A percentile compares a stretch with the other conserved stretches of the same genome.
These are phyloP conservation scores for Arrhopalites spinosus DNA, from an alignment of 2,888 invertebrate species.

Conservation along the genomic window DNA sequence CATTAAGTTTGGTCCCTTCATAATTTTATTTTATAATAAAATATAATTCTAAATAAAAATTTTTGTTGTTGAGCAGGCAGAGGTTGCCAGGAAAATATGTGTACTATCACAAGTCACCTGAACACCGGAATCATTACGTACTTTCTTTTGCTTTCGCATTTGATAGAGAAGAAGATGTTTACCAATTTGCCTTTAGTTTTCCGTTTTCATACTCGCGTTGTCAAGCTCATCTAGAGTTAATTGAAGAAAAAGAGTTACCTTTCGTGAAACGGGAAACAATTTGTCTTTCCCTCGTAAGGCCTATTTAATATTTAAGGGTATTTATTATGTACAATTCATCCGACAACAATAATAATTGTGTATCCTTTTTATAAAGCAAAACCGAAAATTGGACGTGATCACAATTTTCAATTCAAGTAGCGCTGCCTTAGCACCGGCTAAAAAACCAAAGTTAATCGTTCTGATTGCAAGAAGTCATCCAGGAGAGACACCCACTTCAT, in stretches of 20 bases:
- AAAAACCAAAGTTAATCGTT: slow-evolving; percentile 77
- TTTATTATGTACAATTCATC: too few species aligned
- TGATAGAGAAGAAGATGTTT: slow-evolving; percentile 91
- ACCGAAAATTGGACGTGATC: slow-evolving; percentile 83
- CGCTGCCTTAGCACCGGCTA: slow-evolving; percentile 56
- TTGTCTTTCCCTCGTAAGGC: too few species aligned
- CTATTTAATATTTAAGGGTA: too few species aligned
- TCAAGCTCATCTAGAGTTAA: slow-evolving; percentile 78
- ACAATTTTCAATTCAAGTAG: slow-evolving; percentile 69
- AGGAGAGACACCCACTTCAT: slow-evolving; percentile 92
- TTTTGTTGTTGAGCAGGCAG: slow-evolving; percentile 65
- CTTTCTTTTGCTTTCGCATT: slow-evolving; percentile 93
- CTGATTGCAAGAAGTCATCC: slow-evolving; percentile 89
- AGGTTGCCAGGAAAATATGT: slow-evolving; percentile 79
- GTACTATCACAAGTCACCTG: slow-evolving; percentile 88
- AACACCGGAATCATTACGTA: slow-evolving; percentile 88
- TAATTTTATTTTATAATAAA: too few species aligned
- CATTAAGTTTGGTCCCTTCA: too few species aligned
- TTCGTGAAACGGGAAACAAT: slow-evolving; percentile 74
- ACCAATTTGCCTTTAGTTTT: slow-evolving; percentile 90
- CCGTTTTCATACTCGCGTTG: slow-evolving; percentile 94
- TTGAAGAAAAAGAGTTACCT: slow-evolving; percentile 67
- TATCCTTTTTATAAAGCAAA: slow-evolving; percentile 71
- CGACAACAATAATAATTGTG: too few species aligned
- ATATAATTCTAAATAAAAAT: too few species aligned